phyloP scores from a whole-genome alignment of 1,140 invertebrate species.

The Drosophila equinoxialis region DNA sequence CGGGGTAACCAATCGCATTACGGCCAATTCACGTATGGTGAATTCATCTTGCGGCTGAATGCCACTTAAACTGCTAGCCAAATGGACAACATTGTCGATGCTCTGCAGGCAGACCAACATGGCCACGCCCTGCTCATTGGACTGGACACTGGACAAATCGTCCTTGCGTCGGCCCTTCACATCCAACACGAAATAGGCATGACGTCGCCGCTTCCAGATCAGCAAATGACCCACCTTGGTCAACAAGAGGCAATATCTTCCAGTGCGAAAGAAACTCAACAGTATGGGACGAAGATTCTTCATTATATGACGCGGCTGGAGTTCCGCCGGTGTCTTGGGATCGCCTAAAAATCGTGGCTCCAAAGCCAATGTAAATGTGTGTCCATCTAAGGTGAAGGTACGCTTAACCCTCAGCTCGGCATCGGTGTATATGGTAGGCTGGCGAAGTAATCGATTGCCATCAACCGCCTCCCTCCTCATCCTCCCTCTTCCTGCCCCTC shows the following conservation, averaged over 20 bases:
- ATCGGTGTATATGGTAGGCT: conserved; percentile 14
- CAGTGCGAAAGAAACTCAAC: conserved; percentile 46
- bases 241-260: conserved; percentile 57
- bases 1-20: conserved; percentile 62
- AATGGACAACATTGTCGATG: conserved; percentile 60
- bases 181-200: conserved; percentile 60
- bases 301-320: conserved; percentile 32
- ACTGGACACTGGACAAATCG: conserved; percentile 22
- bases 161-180: conserved; percentile 39
- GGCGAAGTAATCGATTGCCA: neutral
- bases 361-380: conserved; percentile 65
- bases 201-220: conserved; percentile 54
- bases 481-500: conserved; percentile 38
- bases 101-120: conserved; percentile 54
- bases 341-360: conserved; percentile 38
- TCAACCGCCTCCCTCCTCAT: conserved; percentile 30
- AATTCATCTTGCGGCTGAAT: conserved; percentile 39
- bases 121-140: conserved; percentile 26
- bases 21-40: conserved; percentile 59
- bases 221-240: conserved; percentile 50
- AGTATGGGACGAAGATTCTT: conserved; percentile 42
- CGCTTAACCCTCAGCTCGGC: conserved; percentile 45
- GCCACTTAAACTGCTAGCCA: conserved; percentile 49
- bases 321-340: neutral
- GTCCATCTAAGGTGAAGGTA: conserved; percentile 54